These are phyloP conservation scores for Hirundo rustica DNA, from an alignment of 2,797 vertebrate species.

Conservation along the genomic window DNA sequence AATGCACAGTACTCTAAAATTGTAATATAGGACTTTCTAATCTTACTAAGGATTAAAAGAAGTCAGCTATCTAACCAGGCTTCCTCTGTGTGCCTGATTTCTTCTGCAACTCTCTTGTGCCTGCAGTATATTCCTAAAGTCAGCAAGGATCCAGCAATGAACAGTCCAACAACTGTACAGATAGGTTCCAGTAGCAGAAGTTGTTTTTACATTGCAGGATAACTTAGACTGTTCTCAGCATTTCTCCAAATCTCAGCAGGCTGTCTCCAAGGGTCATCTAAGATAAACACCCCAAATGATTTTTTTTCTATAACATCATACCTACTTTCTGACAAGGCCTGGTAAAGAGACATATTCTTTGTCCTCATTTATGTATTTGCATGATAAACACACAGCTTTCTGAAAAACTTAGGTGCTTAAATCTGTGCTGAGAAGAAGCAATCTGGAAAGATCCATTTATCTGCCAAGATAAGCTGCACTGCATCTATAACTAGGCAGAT, in stretches of 20 bases:
- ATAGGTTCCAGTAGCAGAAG: background rate
- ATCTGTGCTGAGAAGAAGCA: slow-evolving; percentile 14
- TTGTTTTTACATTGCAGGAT: background rate
- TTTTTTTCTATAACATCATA: too few relatives aligned
- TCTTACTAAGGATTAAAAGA: background rate
- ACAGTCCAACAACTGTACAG: background rate
- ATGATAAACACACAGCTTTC: background rate
- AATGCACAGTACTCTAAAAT: background rate
- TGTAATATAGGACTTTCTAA: background rate
- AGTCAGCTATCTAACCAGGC: background rate
- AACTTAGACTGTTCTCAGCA: background rate
- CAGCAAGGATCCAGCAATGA: background rate
- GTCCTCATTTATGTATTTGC: background rate
- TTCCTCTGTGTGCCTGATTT: background rate
- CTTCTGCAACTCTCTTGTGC: background rate
- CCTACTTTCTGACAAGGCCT: background rate
- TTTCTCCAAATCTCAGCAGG: background rate
- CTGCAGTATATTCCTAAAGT: background rate
- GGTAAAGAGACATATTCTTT: background rate
- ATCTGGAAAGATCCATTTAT: slow-evolving; percentile 39
- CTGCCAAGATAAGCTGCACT: background rate
- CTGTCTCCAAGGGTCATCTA: background rate
- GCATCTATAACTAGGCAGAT: slow-evolving; percentile 40
- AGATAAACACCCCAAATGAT: background rate
- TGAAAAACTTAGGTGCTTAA: slow-evolving; percentile 5